Conservation (phyloP, 2,888 invertebrate species). For the Argyra leucocephala region DNA sequence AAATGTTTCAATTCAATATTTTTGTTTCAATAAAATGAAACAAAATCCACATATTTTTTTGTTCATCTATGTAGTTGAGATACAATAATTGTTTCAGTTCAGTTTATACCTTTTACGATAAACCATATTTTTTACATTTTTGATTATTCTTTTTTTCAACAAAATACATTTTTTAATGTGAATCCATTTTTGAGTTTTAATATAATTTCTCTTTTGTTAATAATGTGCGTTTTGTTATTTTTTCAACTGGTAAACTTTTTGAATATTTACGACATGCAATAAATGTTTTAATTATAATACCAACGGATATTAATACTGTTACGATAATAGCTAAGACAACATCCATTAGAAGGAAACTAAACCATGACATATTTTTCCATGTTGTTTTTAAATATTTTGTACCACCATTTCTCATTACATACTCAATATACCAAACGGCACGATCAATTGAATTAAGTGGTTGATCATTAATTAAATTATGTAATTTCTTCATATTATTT, state of each 20-base stretch:
- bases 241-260: conserved; percentile 29
- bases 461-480: conserved; percentile 24
- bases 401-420: conserved; percentile 27
- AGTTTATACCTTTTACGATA: no score
- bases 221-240: conserved; percentile 25
- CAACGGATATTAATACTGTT: conserved; percentile 15
- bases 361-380: conserved; percentile 25
- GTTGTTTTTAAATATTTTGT: conserved; percentile 25
- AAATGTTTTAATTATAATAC: conserved; percentile 14
- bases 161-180: no score
- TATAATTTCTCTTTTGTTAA: conserved; percentile 24
- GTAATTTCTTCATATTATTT: conserved; percentile 25
- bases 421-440: conserved; percentile 31
- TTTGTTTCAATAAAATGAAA: no score
- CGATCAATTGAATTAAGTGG: conserved; percentile 27
- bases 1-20: no score
- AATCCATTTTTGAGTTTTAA: conserved; percentile 18
- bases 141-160: no score
- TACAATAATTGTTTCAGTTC: no score
- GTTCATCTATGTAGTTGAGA: no score
- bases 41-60: no score
- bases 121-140: no score
- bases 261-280: conserved; percentile 27
- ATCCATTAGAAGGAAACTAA: conserved; percentile 28
- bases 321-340: conserved; percentile 23